Conservation (phyloP, 1,140 invertebrate genomes). For the Heliconius melpomene region DNA sequence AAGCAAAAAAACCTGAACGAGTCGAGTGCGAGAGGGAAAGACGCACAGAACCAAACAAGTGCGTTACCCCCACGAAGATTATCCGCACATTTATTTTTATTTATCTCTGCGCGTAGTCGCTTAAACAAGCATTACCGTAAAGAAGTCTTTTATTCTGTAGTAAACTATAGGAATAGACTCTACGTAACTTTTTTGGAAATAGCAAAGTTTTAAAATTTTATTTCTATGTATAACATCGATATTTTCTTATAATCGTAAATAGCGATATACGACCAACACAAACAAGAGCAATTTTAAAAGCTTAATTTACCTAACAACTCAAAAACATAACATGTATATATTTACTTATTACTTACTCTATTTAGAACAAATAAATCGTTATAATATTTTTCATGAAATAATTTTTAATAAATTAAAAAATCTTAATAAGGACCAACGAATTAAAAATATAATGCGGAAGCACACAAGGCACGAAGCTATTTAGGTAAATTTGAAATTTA, state of each 20-base stretch:
- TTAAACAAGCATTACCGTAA: constrained; percentile 15
- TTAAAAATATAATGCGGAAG: neutral
- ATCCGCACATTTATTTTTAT: constrained; percentile 67
- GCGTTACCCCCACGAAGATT: constrained; percentile 78
- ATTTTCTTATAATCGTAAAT: too few species aligned
- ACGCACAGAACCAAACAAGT: constrained; percentile 68
- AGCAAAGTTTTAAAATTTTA: too few species aligned
- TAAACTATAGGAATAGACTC: neutral
- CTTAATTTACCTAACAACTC: neutral
- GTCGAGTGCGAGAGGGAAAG: constrained; percentile 61
- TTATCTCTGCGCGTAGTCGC: constrained; percentile 53
- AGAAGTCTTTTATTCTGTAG: constrained; percentile 5
- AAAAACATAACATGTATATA: neutral
- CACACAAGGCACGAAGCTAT: neutral
- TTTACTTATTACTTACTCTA: neutral
- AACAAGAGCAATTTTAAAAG: too few species aligned
- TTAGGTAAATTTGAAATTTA: neutral
- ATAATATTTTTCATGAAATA: too few species aligned
- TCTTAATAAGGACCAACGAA: neutral
- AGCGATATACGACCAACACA: too few species aligned
- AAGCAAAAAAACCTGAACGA: constrained; percentile 58
- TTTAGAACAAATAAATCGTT: neutral
- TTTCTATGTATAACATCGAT: too few species aligned
- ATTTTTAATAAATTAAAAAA: neutral
- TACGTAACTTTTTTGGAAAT: too few species aligned